Conservation (phyloP, 2,888 invertebrate species). For the Lasioglossum lativentre region DNA sequence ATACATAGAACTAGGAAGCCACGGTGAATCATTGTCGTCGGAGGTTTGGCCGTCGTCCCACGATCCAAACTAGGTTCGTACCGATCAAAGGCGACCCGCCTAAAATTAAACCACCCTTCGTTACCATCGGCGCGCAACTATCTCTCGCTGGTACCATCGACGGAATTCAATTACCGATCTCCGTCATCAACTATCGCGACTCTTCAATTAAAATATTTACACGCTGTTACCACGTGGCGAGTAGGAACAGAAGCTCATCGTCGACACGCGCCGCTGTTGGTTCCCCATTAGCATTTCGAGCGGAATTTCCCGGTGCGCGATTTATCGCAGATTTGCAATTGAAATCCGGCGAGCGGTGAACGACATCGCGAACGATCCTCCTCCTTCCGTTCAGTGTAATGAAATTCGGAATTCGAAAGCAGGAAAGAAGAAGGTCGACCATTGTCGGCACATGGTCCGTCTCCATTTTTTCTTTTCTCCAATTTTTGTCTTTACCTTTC, state of each 20-base stretch:
- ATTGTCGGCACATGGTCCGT: not conserved
- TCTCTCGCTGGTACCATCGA: constrained; percentile 35
- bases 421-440: constrained; percentile 7
- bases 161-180: constrained; percentile 52
- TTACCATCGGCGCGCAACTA: constrained; percentile 46
- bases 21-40: constrained; percentile 79
- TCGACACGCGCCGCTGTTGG: not conserved
- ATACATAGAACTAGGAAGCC: constrained; percentile 81
- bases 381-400: not conserved
- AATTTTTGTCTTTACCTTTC: too few species aligned
- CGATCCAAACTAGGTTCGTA: constrained; percentile 81
- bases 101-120: constrained; percentile 75
- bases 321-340: constrained; percentile 6
- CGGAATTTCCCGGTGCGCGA: constrained; percentile 8
- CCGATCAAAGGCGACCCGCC: constrained; percentile 76
- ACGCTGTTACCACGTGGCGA: not conserved
- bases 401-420: constrained; percentile 16
- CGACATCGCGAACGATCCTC: not conserved
- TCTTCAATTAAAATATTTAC: not conserved
- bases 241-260: not conserved
- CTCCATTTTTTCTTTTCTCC: too few species aligned
- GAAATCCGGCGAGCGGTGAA: not conserved
- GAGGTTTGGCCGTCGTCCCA: constrained; percentile 79
- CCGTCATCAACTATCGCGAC: not conserved
- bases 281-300: not conserved